Evolutionary conservation across 2,888 invertebrate species (phyloP).

Genomic region (Neocrepidodera transversa): DNA sequence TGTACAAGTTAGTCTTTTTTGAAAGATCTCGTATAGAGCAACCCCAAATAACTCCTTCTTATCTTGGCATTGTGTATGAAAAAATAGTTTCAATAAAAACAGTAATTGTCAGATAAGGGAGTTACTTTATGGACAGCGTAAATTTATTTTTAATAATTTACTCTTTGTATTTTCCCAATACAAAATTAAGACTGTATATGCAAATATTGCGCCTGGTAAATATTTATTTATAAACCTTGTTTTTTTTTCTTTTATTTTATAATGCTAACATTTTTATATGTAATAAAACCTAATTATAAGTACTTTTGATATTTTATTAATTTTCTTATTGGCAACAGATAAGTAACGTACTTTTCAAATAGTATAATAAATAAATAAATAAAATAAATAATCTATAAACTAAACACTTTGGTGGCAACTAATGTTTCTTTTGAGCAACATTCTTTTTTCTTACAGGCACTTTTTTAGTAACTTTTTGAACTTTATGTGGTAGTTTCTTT

Average conservation of each 20-base stretch:
- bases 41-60: not conserved
- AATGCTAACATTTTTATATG: conserved; percentile 52
- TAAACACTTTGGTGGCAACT: conserved; percentile 49
- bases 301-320: conserved; percentile 32
- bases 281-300: conserved; percentile 51
- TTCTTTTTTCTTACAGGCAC: conserved; percentile 42
- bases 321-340: conserved; percentile 31
- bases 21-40: not conserved
- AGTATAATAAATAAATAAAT: conserved; percentile 49
- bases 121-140: not conserved
- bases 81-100: not conserved
- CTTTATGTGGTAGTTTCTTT: conserved; percentile 37
- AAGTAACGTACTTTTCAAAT: no score
- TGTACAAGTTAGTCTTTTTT: not conserved
- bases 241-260: conserved; percentile 50
- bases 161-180: conserved; percentile 50
- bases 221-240: conserved; percentile 53
- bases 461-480: conserved; percentile 33
- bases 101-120: not conserved
- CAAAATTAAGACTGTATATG: conserved; percentile 58
- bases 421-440: conserved; percentile 42
- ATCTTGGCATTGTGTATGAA: not conserved
- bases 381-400: conserved; percentile 37
- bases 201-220: conserved; percentile 50
- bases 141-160: conserved; percentile 27